These are phyloP conservation scores for Aptenodytes patagonicus DNA, from an alignment of 2,113 vertebrate species.

Conservation along the genomic window DNA sequence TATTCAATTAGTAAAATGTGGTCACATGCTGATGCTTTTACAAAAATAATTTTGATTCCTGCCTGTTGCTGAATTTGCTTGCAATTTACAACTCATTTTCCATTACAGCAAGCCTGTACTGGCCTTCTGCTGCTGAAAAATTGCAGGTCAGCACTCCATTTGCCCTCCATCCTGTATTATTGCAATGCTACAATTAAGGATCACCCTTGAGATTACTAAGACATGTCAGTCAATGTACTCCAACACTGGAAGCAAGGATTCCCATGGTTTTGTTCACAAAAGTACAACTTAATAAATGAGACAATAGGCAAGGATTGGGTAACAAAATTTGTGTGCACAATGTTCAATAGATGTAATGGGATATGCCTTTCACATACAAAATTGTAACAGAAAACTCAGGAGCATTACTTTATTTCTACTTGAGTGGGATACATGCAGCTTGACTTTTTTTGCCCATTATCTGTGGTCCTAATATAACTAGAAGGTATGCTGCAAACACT, in stretches of 20 bases:
- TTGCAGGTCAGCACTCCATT: conserved; percentile 48
- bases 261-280: conserved; percentile 31
- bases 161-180: conserved; percentile 47
- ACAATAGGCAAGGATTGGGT: neutral
- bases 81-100: conserved; percentile 4
- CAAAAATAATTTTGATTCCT: neutral
- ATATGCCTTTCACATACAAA: neutral
- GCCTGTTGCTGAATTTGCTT: neutral
- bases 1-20: neutral
- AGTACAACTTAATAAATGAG: conserved; percentile 23
- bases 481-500: neutral
- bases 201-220: conserved; percentile 54
- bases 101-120: neutral
- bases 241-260: neutral
- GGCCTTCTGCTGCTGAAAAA: conserved; percentile 47
- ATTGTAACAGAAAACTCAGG: neutral
- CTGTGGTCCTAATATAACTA: neutral
- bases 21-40: neutral
- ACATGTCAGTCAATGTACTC: conserved; percentile 6
- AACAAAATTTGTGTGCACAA: neutral
- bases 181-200: conserved; percentile 15
- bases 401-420: neutral
- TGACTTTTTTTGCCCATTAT: neutral
- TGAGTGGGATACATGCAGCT: neutral
- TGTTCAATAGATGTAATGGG: neutral